Conservation (phyloP, 2,888 invertebrate species). For the Gastrophysa polygoni region DNA sequence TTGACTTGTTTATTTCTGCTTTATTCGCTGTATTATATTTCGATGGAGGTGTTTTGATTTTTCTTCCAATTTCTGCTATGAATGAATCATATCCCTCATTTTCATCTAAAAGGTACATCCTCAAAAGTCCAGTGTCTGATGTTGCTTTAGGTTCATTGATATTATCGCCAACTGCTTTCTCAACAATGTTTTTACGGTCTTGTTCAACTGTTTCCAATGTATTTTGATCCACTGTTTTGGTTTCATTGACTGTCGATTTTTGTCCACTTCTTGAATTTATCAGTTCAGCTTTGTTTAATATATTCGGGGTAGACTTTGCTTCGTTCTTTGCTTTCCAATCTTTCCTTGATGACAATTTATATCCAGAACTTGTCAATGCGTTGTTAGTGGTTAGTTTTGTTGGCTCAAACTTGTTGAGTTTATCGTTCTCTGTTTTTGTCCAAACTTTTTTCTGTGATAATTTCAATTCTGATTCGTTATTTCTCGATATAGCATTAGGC, state of each 20-base stretch:
- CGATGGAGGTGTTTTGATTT: background rate
- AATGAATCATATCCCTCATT: background rate
- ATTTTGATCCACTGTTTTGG: background rate
- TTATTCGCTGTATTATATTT: background rate
- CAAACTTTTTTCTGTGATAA: background rate
- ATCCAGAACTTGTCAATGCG: background rate
- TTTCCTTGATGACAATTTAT: background rate
- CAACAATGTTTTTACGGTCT: background rate
- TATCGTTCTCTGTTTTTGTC: background rate
- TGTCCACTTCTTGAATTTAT: background rate
- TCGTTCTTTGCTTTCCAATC: background rate
- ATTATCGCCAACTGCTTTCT: background rate
- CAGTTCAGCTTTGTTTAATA: background rate
- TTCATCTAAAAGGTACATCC: background rate
- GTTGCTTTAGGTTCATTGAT: background rate
- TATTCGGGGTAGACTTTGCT: background rate
- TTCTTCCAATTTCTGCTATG: background rate
- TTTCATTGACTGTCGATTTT: background rate
- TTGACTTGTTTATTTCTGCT: background rate
- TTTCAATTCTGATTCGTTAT: background rate
- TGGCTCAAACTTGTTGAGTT: background rate
- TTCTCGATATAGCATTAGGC: too few relatives aligned
- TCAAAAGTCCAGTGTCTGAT: background rate
- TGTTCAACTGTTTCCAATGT: background rate
- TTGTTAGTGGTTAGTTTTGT: background rate